Percentiles rank a stretch among this genome's conserved stretches.
Evolutionary conservation across 2,797 vertebrate species (phyloP).

Genomic region (Telmatherina bonti): DNA sequence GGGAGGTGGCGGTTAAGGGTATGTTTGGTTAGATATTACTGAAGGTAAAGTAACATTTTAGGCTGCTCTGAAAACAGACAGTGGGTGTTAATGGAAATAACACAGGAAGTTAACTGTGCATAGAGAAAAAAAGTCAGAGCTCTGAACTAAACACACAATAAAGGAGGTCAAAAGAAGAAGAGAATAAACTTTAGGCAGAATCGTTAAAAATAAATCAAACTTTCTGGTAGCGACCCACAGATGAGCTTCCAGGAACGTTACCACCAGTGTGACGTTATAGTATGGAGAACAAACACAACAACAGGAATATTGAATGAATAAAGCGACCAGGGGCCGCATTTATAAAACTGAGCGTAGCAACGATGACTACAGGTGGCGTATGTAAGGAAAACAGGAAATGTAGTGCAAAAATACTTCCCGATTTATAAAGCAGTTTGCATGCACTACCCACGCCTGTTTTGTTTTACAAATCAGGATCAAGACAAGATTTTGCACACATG

Average conservation of each 20-base stretch:
- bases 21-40: conserved; percentile 6
- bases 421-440: too few species aligned
- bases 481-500: too few species aligned
- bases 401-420: too few species aligned
- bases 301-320: neutral
- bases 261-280: neutral
- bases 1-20: too few species aligned
- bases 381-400: too few species aligned
- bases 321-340: neutral
- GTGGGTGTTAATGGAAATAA: conserved; percentile 46
- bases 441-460: too few species aligned
- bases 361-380: too few species aligned
- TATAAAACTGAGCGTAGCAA: too few species aligned
- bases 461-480: too few species aligned
- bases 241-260: conserved; percentile 2
- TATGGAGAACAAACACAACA: neutral
- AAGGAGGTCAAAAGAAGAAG: conserved; percentile 5
- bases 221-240: neutral
- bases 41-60: conserved; percentile 14
- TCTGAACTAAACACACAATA: conserved; percentile 11
- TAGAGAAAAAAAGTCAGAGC: conserved; percentile 22
- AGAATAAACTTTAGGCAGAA: conserved; percentile 8
- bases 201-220: neutral
- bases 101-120: conserved; percentile 43
- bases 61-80: conserved; percentile 27